These are phyloP conservation scores for Eurypyga helias DNA, from an alignment of 2,113 vertebrate genomes.

Conservation along the genomic window DNA sequence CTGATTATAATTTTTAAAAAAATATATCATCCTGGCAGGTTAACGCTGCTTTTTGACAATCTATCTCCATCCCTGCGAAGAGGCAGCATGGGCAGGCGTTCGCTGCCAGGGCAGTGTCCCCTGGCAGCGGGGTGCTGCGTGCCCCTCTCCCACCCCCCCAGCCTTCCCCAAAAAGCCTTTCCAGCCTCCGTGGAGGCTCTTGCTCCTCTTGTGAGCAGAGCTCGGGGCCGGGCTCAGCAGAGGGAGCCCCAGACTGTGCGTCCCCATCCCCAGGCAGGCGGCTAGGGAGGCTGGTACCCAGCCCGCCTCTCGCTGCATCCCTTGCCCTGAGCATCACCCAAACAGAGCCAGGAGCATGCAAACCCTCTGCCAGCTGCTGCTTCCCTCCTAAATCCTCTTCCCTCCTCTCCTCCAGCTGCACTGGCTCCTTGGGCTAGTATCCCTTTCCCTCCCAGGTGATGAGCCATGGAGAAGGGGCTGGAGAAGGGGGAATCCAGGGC, in stretches of 20 bases:
- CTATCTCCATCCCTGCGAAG: not conserved
- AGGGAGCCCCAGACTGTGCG: slow-evolving; percentile 50
- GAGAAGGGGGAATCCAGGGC: not conserved
- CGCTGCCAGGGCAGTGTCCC: not conserved
- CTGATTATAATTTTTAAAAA: not conserved
- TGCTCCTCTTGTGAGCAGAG: not conserved
- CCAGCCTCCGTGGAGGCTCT: not conserved
- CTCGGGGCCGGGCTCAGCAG: slow-evolving; percentile 14
- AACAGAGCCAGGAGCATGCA: not conserved
- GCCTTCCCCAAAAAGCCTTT: rapidly evolving
- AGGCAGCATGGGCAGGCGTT: rapidly evolving
- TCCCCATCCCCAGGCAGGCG: not conserved
- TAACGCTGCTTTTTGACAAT: not conserved
- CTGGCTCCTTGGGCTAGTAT: rapidly evolving
- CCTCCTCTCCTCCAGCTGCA: not conserved
- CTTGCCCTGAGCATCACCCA: not conserved
- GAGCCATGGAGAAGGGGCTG: not conserved
- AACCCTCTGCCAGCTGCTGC: not conserved
- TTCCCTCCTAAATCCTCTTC: not conserved
- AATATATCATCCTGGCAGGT: not conserved
- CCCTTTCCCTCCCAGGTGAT: rapidly evolving
- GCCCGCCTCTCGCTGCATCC: rapidly evolving
- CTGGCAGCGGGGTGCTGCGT: rapidly evolving
- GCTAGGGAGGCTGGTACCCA: not conserved
- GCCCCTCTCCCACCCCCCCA: not conserved